A percentile compares a stretch with the other conserved stretches of the same genome.
Evolutionary conservation across 2,888 invertebrate species (phyloP).

Genomic region (Pyralis farinalis): DNA sequence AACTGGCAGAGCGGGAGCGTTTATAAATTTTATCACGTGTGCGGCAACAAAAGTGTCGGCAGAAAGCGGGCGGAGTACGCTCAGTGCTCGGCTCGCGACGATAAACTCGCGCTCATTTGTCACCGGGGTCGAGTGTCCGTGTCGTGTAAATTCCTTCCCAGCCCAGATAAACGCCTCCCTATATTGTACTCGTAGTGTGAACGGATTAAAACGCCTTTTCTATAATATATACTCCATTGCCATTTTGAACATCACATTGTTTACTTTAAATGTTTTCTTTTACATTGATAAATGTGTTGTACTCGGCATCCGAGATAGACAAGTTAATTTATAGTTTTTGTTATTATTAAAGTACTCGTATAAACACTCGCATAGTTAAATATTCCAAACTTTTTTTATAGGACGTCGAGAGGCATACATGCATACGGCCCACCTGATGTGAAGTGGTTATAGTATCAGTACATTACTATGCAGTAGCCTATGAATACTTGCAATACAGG

Average conservation of each 20-base stretch:
- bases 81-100: slow-evolving; percentile 20
- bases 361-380: too few relatives aligned
- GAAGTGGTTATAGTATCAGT: too few relatives aligned
- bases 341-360: too few relatives aligned
- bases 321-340: too few relatives aligned
- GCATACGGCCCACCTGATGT: too few relatives aligned
- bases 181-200: slow-evolving; percentile 33
- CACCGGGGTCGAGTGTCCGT: slow-evolving; percentile 60
- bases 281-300: too few relatives aligned
- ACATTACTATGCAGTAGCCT: too few relatives aligned
- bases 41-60: slow-evolving; percentile 37
- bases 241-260: slow-evolving; percentile 8
- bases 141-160: slow-evolving; percentile 70
- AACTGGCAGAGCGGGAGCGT: slow-evolving; percentile 21
- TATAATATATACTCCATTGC: slow-evolving; percentile 21
- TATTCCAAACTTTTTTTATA: too few relatives aligned
- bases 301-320: too few relatives aligned
- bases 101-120: slow-evolving; percentile 74
- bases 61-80: slow-evolving; percentile 30
- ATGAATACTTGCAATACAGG: too few relatives aligned
- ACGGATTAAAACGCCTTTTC: slow-evolving; percentile 41
- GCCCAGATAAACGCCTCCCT: slow-evolving; percentile 60
- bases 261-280: slow-evolving; percentile 14
- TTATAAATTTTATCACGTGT: slow-evolving; percentile 31
- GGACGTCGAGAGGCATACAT: too few relatives aligned